Base-by-base conservation (phyloP, 2,888 invertebrate species). In the Isoperla grammatica region DNA sequence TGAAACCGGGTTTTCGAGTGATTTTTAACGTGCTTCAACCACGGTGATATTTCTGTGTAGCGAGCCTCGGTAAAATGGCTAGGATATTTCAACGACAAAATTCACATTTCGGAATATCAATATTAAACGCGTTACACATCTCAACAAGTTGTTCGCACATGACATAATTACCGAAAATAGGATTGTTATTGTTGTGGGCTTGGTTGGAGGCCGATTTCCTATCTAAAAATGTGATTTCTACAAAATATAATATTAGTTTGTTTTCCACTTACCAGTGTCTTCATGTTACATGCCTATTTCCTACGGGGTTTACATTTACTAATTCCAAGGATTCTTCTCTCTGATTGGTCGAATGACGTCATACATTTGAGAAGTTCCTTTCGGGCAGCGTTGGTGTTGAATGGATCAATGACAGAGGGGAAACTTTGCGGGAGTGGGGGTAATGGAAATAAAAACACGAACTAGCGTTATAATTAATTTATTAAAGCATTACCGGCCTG, bases 281-380 rank as follows among this genome's bases (percentile, higher is more conserved):
- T 75, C 75, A 75, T 75, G 74, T 66, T 67, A 68, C 68, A 67
- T 68, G 68, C 68, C 68, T 67, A 68, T 68, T 63, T 68, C 66
- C 68, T 66, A 68, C 68, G 67, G 68, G 69, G 69, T 63, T 68
- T 65, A 68, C 70, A 65, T 58, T 63, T 58, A 56, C 60, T 58
- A 63, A 58, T 64, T 62, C 64, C 67, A 67, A 63, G 67, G 66
- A 65, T 64, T 65, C 67, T 53, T 48, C 57, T 59, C 61, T 61
- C 64, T 65, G 63, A 68, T 68, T 68, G 68, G 68, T 58, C 63
- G 65, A 59, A 58, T 65, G 63, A 65, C 64, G 62, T 64, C 64
- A 64, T 56, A 45, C 59, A 58, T 50, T 46, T 61, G 57, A 61
- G 60, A 61, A 59, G 62, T 61, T 62, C 62, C 62, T 58, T 64